Evolutionary conservation across 2,113 vertebrate genomes (phyloP).

Genomic region (Ammodramus savannarum): DNA sequence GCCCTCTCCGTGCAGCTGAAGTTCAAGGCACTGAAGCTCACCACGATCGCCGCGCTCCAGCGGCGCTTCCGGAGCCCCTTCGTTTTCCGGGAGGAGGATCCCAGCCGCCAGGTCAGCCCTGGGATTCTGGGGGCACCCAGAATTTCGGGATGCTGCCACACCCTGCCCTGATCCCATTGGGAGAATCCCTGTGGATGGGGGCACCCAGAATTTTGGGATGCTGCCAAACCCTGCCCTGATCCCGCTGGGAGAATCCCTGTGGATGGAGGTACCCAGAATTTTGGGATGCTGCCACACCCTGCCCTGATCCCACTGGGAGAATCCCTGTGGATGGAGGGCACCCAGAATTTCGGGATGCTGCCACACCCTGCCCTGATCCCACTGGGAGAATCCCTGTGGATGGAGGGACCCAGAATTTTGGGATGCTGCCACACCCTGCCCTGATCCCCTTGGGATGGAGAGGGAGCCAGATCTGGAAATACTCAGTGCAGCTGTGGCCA

Average conservation of each 20-base stretch:
- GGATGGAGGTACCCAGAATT: not conserved
- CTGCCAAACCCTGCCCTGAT: not conserved
- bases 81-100: constrained; percentile 75
- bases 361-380: not conserved
- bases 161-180: not conserved
- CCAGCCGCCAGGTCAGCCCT: constrained; percentile 73
- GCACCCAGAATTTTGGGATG: rapidly evolving
- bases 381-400: rapidly evolving
- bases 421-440: not conserved
- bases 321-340: not conserved
- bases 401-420: rapidly evolving
- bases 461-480: rapidly evolving
- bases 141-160: not conserved
- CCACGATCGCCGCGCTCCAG: constrained; percentile 54
- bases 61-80: constrained; percentile 75
- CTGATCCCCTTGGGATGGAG: not conserved
- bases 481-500: rapidly evolving
- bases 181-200: rapidly evolving
- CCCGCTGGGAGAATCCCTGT: not conserved
- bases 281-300: not conserved
- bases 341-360: not conserved
- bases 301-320: not conserved
- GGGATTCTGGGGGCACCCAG: rapidly evolving
- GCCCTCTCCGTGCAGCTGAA: constrained; percentile 59
- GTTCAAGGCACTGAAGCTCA: constrained; percentile 73